Conservation (phyloP, 2,888 invertebrate genomes). For the Anarsia innoxiella region DNA sequence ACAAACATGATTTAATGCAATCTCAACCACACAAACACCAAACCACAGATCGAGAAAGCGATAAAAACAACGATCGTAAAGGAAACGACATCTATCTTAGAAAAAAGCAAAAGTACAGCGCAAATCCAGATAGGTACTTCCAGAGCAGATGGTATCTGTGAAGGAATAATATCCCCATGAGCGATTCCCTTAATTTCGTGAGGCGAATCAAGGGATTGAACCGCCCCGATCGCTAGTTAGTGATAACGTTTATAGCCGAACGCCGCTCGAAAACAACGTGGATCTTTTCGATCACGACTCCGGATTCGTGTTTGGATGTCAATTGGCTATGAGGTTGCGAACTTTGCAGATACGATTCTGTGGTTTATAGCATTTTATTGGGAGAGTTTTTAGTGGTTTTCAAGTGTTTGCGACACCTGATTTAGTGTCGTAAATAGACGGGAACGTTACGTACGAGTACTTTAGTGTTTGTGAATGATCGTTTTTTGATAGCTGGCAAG, state of each 20-base stretch:
- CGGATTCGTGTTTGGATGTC: conserved; percentile 65
- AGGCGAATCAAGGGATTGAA: conserved; percentile 69
- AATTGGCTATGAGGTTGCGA: conserved; percentile 50
- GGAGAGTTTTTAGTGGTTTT: no score
- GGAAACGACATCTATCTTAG: conserved; percentile 12
- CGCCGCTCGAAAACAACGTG: conserved; percentile 57
- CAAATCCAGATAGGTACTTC: conserved; percentile 49
- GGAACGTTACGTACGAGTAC: no score
- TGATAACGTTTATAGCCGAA: conserved; percentile 66
- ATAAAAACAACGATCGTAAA: conserved; percentile 8
- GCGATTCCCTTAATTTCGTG: conserved; percentile 75
- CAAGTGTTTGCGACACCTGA: no score
- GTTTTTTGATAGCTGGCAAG: no score
- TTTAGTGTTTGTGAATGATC: no score
- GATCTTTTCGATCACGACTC: conserved; percentile 64
- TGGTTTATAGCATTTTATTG: no score
- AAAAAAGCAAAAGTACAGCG: conserved; percentile 43
- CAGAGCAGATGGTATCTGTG: conserved; percentile 46
- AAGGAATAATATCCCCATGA: conserved; percentile 72
- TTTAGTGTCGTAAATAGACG: no score
- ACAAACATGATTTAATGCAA: no score
- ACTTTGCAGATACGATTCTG: conserved; percentile 26
- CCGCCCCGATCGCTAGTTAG: conserved; percentile 70
- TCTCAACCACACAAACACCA: neutral
- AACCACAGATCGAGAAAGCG: conserved; percentile 5